These are phyloP conservation scores for Orius insidiosus DNA, from an alignment of 1,140 invertebrate genomes.

Conservation along the genomic window DNA sequence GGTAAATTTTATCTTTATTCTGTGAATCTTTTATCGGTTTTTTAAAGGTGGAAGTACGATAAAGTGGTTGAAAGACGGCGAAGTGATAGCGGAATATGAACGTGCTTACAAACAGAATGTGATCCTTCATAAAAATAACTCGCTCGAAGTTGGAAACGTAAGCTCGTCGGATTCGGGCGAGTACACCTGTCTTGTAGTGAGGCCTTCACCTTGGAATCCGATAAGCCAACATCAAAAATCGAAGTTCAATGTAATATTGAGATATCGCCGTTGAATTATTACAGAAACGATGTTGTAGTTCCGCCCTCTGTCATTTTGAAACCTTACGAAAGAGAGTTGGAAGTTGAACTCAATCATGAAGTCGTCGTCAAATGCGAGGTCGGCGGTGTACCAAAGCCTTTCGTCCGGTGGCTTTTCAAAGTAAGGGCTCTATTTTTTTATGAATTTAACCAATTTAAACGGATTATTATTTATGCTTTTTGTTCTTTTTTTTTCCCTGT, in stretches of 20 bases:
- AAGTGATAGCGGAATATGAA: slow-evolving; percentile 39
- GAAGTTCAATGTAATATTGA: slow-evolving; percentile 50
- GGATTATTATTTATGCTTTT: no score
- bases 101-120: slow-evolving; percentile 33
- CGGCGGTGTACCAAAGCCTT: slow-evolving; percentile 44
- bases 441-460: no score
- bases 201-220: slow-evolving; percentile 36
- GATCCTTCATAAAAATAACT: slow-evolving; percentile 46
- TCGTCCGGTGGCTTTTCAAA: slow-evolving; percentile 49
- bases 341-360: slow-evolving; percentile 48
- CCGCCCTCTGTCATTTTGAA: slow-evolving; percentile 43
- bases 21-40: neutral
- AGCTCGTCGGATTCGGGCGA: slow-evolving; percentile 45
- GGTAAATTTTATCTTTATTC: slow-evolving; percentile 25
- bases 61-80: slow-evolving; percentile 40
- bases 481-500: no score
- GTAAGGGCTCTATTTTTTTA: slow-evolving; percentile 25
- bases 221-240: slow-evolving; percentile 51
- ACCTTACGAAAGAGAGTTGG: slow-evolving; percentile 46
- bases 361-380: slow-evolving; percentile 49
- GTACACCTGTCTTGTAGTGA: slow-evolving; percentile 49
- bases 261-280: slow-evolving; percentile 6
- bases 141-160: slow-evolving; percentile 42
- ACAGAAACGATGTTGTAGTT: slow-evolving; percentile 29
- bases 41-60: slow-evolving; percentile 25